Evolutionary conservation across 2,113 vertebrate genomes (phyloP), one percentile per base, ranked within the genome.

Genomic region (Verasper variegatus): DNA sequence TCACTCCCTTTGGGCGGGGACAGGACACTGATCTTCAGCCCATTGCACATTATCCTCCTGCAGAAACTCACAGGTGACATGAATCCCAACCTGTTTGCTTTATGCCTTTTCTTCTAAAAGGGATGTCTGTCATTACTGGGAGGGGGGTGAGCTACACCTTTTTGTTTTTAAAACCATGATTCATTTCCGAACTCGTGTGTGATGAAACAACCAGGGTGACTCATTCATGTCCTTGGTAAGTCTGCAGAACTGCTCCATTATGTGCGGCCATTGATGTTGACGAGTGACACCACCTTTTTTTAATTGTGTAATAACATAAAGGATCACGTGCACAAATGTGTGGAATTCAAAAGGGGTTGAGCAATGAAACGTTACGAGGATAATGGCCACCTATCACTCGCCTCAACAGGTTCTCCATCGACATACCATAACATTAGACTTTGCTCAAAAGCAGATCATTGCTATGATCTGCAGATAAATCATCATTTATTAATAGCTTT

Each of bases 171-270:
- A 55, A n/a, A 52, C 45, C 55, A 71, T 66, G 66, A 80, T 80
- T 84, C 74, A 62, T 40, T 54, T 61, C 58, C 56, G 66, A 70
- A 20, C 63, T 45, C 5, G 24, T 21, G 60, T 57, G 40, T 75
- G 68, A 52, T 74, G 80, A 76, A 79, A n/a, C n/a, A n/a, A 66
- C 37, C 52, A 18, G 3, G 21, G 72, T 89, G 88, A 89, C 85
- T 86, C 83, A 90, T 80, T 76, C 60, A 42, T 78, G 83, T 79
- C 85, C 78, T 86, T 85, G 66, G 65, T 73, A 59, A 23, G 74
- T 71, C 76, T 81, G 68, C 80, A 82, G 76, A 85, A 68, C 69
- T 58, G 14, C 51, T 76, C 24, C 60, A 26, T 18, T 23, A 23
- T 35, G 49, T 40, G 11, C 65, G 64, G 77, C 67, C 65, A 42